Evolutionary conservation across 2,797 vertebrate genomes (phyloP), one percentile per base, ranked within the genome.

Genomic region (Kryptolebias ocellatus): DNA sequence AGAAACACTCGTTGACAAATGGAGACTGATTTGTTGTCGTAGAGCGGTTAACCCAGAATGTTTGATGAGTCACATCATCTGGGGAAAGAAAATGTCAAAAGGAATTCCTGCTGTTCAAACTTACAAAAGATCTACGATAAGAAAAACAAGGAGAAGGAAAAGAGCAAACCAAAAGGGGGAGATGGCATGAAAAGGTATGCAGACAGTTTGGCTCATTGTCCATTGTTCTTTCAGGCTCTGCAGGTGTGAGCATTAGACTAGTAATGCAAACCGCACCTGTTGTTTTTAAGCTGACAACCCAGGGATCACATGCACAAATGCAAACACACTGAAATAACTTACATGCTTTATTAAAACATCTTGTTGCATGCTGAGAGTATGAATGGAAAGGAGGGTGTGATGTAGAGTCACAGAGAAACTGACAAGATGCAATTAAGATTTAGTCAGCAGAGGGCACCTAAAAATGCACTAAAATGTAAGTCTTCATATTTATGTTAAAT

Each of bases 181-280:
- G 16, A 37, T 12, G 4, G 67, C 58, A 34, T 59, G 69, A 68
- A 28, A 55, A 73, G 53, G 69, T 81, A 80, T 17, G 75, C 55
- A 63, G 63, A 44, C 53, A 53, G 60, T 72, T 71, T 31, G 10
- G 29, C 7, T 79, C 80, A 83, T 87, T 89, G 86, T 89, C 64
- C 65, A 78, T 90, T 91, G 87, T 90, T 83, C 72, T 67, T 54
- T 59, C 34, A 51, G 47, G 31, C 64, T 77, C 31, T 71, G 76
- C 80, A 75, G 86, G 77, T 79, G 58, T 76, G 83, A 79, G 66
- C 16, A 60, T 58, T 58, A 70, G 66, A 63, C 46, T 2, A 60
- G 57, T 27, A 37, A 72, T 55, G 34, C 72, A 51, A 76, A 77
- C 59, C 60, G 57, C 67, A 64, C n/a, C 29, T 57, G 71, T 53